These are phyloP conservation scores for Atractosteus spatula DNA, from an alignment of 2,113 vertebrate genomes.

Conservation along the genomic window DNA sequence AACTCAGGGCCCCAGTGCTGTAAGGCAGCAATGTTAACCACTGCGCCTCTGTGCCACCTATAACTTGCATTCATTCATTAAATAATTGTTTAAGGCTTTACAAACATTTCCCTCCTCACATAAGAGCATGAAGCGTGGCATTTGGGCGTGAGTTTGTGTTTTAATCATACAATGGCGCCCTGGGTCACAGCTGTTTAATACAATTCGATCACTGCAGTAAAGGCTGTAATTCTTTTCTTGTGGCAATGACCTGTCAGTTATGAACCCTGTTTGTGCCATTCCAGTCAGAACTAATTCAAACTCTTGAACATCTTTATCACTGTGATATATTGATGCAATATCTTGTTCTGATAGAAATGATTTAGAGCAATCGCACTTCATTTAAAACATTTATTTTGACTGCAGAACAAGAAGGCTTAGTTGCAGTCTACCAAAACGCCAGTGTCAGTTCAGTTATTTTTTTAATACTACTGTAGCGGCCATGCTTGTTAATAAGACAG, in stretches of 20 bases:
- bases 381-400: neutral
- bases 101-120: neutral
- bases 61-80: neutral
- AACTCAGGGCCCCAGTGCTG: too few species aligned
- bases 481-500: too few species aligned
- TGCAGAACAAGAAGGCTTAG: too few species aligned
- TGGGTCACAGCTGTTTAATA: slow-evolving; percentile 8
- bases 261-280: neutral
- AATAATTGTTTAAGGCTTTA: neutral
- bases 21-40: too few species aligned
- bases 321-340: neutral
- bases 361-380: neutral
- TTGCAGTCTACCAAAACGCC: too few species aligned
- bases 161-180: neutral
- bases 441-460: too few species aligned
- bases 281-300: neutral
- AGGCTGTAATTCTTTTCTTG: neutral
- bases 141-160: neutral
- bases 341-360: neutral
- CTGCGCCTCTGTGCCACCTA: neutral
- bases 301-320: neutral
- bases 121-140: neutral
- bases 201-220: neutral
- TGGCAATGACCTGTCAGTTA: neutral
- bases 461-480: too few species aligned